Percentiles rank a stretch among this genome's conserved stretches.
Conservation (phyloP, 2,113 vertebrate genomes). For the Clarias gariepinus region DNA sequence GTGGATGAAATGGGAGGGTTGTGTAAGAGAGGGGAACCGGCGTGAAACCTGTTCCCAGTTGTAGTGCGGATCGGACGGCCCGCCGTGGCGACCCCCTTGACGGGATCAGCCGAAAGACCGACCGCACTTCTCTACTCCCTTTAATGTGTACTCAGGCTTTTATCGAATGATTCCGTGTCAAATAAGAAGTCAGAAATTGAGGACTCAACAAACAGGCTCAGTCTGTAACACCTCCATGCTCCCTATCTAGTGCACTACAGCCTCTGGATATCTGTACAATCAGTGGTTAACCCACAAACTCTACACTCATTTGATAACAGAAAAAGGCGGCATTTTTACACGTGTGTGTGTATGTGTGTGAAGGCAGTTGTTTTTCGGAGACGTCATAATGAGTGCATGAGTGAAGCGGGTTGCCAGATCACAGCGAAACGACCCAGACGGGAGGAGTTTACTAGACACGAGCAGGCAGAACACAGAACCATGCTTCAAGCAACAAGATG, state of each 20-base stretch:
- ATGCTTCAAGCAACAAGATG: constrained; percentile 89
- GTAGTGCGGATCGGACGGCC: no score
- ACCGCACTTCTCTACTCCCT: not conserved
- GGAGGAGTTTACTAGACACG: constrained; percentile 75
- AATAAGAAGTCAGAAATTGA: not conserved
- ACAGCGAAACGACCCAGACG: constrained; percentile 79
- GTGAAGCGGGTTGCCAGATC: constrained; percentile 75
- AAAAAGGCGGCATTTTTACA: not conserved
- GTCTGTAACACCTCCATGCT: not conserved
- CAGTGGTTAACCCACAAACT: not conserved
- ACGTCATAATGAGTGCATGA: constrained; percentile 78
- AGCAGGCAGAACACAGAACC: constrained; percentile 85
- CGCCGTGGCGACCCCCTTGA: no score
- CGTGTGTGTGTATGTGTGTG: not conserved
- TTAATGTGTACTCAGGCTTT: not conserved
- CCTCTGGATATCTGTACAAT: not conserved
- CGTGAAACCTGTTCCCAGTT: no score
- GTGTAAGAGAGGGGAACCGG: no score
- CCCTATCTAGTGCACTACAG: not conserved
- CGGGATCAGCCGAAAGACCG: no score
- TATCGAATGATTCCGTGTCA: not conserved
- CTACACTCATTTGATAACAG: not conserved
- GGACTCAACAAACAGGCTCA: not conserved
- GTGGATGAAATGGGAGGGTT: no score
- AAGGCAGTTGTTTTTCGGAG: not conserved